Evolutionary conservation across 2,113 vertebrate species (phyloP).

Genomic region (Benitochromis conjunctus): DNA sequence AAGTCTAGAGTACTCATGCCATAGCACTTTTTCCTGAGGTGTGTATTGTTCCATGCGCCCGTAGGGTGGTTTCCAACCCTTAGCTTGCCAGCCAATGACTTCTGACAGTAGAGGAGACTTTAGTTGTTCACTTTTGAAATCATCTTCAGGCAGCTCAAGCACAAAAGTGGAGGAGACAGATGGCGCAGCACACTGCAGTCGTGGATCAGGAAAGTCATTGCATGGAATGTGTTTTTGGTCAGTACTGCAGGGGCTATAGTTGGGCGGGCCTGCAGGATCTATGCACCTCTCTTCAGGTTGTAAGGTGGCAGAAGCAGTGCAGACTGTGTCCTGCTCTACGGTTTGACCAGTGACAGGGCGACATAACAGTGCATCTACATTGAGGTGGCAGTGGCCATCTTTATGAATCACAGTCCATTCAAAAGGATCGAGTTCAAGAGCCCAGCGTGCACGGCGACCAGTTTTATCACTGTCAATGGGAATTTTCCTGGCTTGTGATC

Average conservation of each 20-base stretch:
- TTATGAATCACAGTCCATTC: background rate
- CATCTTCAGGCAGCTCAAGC: background rate
- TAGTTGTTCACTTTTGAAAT: background rate
- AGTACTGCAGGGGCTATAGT: background rate
- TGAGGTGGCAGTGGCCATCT: background rate
- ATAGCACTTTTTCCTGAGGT: no score
- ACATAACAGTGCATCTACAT: background rate
- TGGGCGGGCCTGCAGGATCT: background rate
- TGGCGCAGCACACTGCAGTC: background rate
- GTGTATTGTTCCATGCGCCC: no score
- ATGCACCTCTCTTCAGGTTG: background rate
- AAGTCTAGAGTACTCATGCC: no score
- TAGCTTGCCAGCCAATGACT: background rate
- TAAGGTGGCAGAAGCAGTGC: background rate
- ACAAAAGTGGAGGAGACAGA: background rate
- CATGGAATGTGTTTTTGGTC: no score
- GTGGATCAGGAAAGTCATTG: background rate
- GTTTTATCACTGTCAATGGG: background rate
- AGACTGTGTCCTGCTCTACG: background rate
- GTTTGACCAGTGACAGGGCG: background rate
- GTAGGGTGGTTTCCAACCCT: background rate
- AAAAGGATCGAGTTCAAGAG: background rate
- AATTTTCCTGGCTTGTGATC: slow-evolving; percentile 26
- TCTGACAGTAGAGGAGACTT: background rate
- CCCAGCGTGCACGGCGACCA: background rate